phyloP scores from a whole-genome alignment of 2,888 invertebrate genomes.

The Neoaliturus tenellus region DNA sequence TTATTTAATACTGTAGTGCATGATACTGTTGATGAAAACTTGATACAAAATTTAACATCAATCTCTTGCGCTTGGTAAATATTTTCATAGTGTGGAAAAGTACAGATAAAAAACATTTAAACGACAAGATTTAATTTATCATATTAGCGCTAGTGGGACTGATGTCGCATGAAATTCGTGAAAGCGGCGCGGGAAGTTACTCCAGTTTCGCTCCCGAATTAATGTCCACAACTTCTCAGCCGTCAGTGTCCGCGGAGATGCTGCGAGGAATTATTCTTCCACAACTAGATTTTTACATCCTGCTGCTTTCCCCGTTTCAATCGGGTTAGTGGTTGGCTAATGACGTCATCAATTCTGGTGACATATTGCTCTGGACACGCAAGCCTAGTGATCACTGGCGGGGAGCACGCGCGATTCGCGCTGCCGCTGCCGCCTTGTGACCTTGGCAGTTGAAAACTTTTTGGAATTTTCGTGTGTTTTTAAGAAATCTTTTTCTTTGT shows the following conservation, averaged over 20 bases:
- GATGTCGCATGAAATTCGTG: conserved; percentile 30
- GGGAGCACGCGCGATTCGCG: background rate
- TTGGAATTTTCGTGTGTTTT: too few species aligned
- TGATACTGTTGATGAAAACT: too few species aligned
- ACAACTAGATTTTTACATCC: conserved; percentile 17
- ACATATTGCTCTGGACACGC: background rate
- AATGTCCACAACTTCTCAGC: conserved; percentile 41
- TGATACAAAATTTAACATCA: too few species aligned
- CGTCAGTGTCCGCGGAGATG: conserved; percentile 13
- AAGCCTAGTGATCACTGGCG: background rate
- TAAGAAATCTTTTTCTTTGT: too few species aligned
- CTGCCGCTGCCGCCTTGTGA: too few species aligned
- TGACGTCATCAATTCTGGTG: background rate
- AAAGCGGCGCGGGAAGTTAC: conserved; percentile 47
- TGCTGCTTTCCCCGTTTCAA: background rate
- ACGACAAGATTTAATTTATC: too few species aligned
- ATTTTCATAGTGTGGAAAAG: too few species aligned
- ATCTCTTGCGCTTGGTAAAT: too few species aligned
- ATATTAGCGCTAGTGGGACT: too few species aligned
- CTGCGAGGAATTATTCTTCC: conserved; percentile 38
- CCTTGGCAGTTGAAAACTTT: too few species aligned
- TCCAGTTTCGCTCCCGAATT: conserved; percentile 50
- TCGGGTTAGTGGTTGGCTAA: background rate
- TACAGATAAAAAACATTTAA: too few species aligned
- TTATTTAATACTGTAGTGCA: too few species aligned